Evolutionary conservation across 1,140 invertebrate genomes (phyloP), one percentile per base, ranked within the genome.

Genomic region (Trissolcus basalis): DNA sequence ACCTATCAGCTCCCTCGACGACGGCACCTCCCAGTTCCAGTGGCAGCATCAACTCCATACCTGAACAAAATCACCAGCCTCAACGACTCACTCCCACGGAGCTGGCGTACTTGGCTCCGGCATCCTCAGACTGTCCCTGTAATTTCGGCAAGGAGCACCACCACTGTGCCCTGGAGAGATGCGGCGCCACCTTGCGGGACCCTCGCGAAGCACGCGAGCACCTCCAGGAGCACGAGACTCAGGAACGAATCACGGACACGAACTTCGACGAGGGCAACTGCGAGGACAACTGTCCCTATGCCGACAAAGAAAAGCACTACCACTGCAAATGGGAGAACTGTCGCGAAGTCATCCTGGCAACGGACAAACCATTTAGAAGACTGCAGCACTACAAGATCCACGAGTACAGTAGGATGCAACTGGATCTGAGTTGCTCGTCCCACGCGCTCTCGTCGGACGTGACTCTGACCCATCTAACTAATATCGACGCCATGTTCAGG

Each of bases 371-470:
- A 0, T 97, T 97, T 87, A 90, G 93, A 56, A 89, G 96, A 72
- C 88, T 97, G 5, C 96, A 98, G 76, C 96, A 98, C 85, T 96
- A 96, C 83, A 93, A 95, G 76, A 95, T 95, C 77, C 96, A 98
- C 82, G 95, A 94, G 79, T 87, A 89, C 63, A 89, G 88, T 5
- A 78, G 85, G 19, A 27, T 27, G 35, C 87, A 88, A 15, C 50
- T 88, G 4, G 87, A 88, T 8, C 72, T 89, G 0, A 86, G 81
- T 5, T 85, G 83, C 56, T 44, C 83, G 0, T 85, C 85, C 13
- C 86, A 88, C 43, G 90, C 90, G 0, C 88, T 92, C 53, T 91
- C 91, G 2, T 89, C 91, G 0, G 91, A 91, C 54, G 88, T 92
- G 27, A 91, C 91, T 1, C 82, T 91, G 78, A 92, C 93, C 0